Percentiles rank a stretch among this genome's conserved stretches.
Evolutionary conservation across 2,113 vertebrate species (phyloP).

Genomic region (Oncorhynchus tshawytscha): DNA sequence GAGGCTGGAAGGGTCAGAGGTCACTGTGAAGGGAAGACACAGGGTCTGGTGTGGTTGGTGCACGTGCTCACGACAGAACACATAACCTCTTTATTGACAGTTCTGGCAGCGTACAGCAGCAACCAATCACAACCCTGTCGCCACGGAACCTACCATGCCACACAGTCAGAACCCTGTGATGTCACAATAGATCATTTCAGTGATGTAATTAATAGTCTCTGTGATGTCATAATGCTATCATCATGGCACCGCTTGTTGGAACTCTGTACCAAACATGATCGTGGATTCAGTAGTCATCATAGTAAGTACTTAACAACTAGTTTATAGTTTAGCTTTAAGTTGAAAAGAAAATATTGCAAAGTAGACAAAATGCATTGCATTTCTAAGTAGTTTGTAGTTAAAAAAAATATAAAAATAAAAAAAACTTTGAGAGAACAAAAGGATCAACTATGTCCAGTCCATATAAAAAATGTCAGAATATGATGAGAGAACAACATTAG

Average conservation of each 20-base stretch:
- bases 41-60: conserved; percentile 71
- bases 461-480: conserved; percentile 53
- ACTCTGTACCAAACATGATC: conserved; percentile 15
- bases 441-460: conserved; percentile 47
- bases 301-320: conserved; percentile 17
- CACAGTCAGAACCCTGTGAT: conserved; percentile 20
- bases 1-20: neutral
- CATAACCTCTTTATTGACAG: conserved; percentile 73
- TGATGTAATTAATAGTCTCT: conserved; percentile 25
- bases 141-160: conserved; percentile 51
- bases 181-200: conserved; percentile 31
- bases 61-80: conserved; percentile 66
- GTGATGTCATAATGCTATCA: conserved; percentile 12
- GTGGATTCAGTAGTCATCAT: neutral
- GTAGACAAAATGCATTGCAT: conserved; percentile 40
- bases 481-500: conserved; percentile 37
- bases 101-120: conserved; percentile 72
- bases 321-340: conserved; percentile 23
- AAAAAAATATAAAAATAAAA: neutral
- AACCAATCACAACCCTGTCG: conserved; percentile 62
- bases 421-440: conserved; percentile 15
- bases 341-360: conserved; percentile 14
- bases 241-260: neutral
- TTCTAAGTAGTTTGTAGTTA: conserved; percentile 15
- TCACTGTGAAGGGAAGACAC: conserved; percentile 59